Evolutionary conservation across 2,888 invertebrate genomes (phyloP).

Genomic region (Oxystoma pomonae): DNA sequence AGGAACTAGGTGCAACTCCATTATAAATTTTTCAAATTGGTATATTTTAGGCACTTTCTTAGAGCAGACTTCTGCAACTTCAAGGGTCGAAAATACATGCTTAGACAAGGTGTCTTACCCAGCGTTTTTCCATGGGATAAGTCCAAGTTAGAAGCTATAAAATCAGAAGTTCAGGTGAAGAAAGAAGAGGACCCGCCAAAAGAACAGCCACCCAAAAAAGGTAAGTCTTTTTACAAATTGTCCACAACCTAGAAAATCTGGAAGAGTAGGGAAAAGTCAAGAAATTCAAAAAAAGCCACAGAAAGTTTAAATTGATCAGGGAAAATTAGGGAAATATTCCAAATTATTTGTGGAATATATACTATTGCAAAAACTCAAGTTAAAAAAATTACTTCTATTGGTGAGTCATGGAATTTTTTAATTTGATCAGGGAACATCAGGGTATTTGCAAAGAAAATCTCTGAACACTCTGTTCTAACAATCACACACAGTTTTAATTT

Average conservation of each 20-base stretch:
- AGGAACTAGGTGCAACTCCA: no score
- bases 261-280: conserved; percentile 5
- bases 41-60: conserved; percentile 59
- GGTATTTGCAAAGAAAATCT: no score
- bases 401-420: no score
- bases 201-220: conserved; percentile 9
- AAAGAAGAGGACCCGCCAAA: conserved; percentile 21
- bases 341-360: no score
- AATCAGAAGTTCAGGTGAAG: conserved; percentile 31
- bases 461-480: no score
- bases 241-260: neutral
- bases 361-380: no score
- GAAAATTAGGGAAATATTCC: no score
- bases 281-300: neutral
- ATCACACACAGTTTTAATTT: no score
- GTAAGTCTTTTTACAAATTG: no score
- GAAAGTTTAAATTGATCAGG: conserved; percentile 11
- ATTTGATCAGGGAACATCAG: no score
- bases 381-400: no score
- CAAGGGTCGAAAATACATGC: conserved; percentile 65
- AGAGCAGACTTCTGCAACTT: conserved; percentile 68
- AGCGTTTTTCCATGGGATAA: conserved; percentile 66
- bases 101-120: conserved; percentile 67
- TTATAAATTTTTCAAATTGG: no score
- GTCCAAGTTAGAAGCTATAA: conserved; percentile 38